phyloP scores from a whole-genome alignment of 2,888 invertebrate species.

The Eupithecia subumbrata region DNA sequence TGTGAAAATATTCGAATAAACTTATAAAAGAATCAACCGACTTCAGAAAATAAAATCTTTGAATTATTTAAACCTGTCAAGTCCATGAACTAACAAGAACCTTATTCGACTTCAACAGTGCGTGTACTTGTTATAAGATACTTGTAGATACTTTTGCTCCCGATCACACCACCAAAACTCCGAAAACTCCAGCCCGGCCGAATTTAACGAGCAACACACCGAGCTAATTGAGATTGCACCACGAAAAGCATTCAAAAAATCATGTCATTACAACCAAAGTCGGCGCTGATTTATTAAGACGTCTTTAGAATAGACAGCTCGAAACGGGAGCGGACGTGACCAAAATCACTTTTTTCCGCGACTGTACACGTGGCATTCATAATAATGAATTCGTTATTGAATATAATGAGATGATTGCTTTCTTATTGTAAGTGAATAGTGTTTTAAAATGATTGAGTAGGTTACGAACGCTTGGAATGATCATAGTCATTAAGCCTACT shows the following conservation, averaged over 20 bases:
- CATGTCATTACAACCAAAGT: conserved; percentile 77
- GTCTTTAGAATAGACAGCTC: conserved; percentile 71
- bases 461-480: background rate
- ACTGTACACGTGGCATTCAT: conserved; percentile 50
- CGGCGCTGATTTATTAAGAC: conserved; percentile 79
- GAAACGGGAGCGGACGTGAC: conserved; percentile 63
- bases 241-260: conserved; percentile 71
- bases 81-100: background rate
- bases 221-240: conserved; percentile 82
- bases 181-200: conserved; percentile 60
- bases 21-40: background rate
- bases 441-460: conserved; percentile 11
- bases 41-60: no score
- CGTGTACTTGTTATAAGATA: background rate
- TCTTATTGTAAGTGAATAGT: conserved; percentile 11
- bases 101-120: background rate
- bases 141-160: conserved; percentile 39
- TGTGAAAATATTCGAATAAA: background rate
- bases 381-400: conserved; percentile 33
- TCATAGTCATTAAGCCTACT: conserved; percentile 1
- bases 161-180: conserved; percentile 57
- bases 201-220: conserved; percentile 81
- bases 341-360: conserved; percentile 54
- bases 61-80: no score
- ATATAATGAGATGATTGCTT: conserved; percentile 34